Evolutionary conservation across 2,888 invertebrate species (phyloP).

Genomic region (Andricus quercusramuli): DNA sequence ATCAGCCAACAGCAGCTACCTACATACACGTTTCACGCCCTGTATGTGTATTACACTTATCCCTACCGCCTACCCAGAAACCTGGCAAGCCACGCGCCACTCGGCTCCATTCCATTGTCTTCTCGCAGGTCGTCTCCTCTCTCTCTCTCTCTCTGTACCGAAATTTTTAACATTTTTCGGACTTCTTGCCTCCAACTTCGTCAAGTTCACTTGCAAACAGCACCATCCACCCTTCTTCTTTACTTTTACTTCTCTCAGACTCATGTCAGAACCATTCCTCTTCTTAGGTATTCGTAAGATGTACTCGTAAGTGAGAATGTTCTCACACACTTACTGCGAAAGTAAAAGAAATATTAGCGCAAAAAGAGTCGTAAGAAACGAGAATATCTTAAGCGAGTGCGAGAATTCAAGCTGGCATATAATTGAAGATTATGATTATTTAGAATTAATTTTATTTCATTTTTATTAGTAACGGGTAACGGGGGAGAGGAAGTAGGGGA

Average conservation of each 20-base stretch:
- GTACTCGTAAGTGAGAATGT: not conserved
- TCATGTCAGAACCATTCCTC: not conserved
- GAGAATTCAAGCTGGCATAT: not conserved
- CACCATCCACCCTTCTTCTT: conserved; percentile 54
- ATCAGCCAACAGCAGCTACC: not conserved
- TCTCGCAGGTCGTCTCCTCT: conserved; percentile 56
- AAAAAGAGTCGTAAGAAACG: not conserved
- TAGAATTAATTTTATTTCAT: no score
- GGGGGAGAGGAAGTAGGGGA: no score
- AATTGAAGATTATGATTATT: not conserved
- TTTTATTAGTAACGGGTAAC: no score
- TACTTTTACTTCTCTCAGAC: conserved; percentile 9
- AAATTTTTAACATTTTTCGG: conserved; percentile 73
- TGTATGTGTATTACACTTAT: not conserved
- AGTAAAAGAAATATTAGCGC: not conserved
- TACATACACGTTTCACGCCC: not conserved
- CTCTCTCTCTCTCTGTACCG: conserved; percentile 61
- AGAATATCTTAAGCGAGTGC: not conserved
- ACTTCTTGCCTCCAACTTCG: conserved; percentile 68
- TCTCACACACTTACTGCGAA: not conserved
- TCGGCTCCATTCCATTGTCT: conserved; percentile 66
- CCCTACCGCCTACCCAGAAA: conserved; percentile 66
- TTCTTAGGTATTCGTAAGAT: not conserved
- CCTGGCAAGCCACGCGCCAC: conserved; percentile 69
- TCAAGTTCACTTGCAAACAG: conserved; percentile 73